Percentiles rank a stretch among this genome's conserved stretches.
phyloP scores from a whole-genome alignment of 2,888 invertebrate genomes.

The Megaustenia siamemsis region DNA sequence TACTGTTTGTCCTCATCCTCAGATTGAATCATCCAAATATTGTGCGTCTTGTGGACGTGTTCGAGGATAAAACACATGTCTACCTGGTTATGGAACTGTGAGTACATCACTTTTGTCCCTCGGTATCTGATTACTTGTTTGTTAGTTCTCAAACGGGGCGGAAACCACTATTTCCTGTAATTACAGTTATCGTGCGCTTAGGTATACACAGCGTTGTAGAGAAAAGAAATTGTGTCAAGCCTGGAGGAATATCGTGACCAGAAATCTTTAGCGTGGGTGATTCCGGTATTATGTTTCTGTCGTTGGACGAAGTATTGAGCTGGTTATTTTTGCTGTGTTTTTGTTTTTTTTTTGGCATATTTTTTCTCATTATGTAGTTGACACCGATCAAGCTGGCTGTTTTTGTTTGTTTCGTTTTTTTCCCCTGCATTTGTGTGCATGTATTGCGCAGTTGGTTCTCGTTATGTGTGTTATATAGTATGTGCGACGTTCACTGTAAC shows the following conservation, averaged over 20 bases:
- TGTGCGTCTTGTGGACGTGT: constrained; percentile 97
- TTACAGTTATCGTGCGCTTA: neutral
- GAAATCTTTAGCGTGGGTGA: constrained; percentile 11
- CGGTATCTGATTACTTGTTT: neutral
- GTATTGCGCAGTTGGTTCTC: too few relatives aligned
- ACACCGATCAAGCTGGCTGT: too few relatives aligned
- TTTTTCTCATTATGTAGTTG: too few relatives aligned
- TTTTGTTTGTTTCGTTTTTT: too few relatives aligned
- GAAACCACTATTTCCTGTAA: neutral
- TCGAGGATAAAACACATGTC: constrained; percentile 98
- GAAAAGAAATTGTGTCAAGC: neutral
- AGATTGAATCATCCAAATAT: constrained; percentile 98
- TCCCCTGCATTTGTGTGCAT: too few relatives aligned
- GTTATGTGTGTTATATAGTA: too few relatives aligned
- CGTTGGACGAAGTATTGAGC: neutral
- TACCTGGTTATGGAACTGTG: constrained; percentile 91
- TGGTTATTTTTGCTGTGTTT: neutral
- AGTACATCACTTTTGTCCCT: constrained; percentile 60
- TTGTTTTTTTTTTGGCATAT: too few relatives aligned
- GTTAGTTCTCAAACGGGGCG: neutral
- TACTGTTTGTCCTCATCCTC: constrained; percentile 75
- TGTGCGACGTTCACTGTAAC: too few relatives aligned
- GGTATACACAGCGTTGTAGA: neutral
- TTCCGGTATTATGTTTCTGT: too few relatives aligned
- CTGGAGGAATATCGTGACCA: neutral